Percentiles rank a stretch among this genome's conserved stretches.
Conservation (phyloP, 2,888 invertebrate genomes). For the Periphyllus acericola region DNA sequence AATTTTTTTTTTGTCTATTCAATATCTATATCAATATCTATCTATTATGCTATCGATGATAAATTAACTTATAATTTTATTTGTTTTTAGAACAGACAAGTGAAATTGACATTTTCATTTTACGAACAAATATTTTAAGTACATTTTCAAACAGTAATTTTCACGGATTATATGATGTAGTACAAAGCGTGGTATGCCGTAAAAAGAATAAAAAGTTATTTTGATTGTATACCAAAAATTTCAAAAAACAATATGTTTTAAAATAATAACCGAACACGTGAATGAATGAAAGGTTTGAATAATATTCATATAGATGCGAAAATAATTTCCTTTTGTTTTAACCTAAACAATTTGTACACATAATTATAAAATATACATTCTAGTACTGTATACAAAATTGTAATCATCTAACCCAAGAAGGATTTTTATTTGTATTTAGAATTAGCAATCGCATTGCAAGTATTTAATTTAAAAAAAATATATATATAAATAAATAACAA, state of each 20-base stretch:
- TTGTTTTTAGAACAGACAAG: constrained; percentile 10
- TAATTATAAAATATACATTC: too few species aligned
- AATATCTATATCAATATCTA: constrained; percentile 16
- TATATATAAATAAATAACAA: neutral
- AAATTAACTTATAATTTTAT: neutral
- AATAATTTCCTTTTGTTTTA: too few species aligned
- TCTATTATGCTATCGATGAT: neutral
- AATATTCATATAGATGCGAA: neutral
- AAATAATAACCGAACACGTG: neutral
- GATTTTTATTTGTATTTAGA: too few species aligned
- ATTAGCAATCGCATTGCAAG: too few species aligned
- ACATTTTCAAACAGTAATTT: neutral
- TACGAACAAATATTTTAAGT: neutral
- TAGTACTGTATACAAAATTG: too few species aligned
- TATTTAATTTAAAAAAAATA: neutral
- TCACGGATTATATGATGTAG: neutral
- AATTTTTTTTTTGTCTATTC: constrained; percentile 26
- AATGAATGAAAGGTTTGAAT: constrained; percentile 16
- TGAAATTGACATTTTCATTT: constrained; percentile 45
- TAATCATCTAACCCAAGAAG: too few species aligned
- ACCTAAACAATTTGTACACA: too few species aligned
- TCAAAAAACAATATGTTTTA: constrained; percentile 7
- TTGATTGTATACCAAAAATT: neutral
- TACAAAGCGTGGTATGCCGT: too few species aligned
- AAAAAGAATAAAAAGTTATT: neutral